phyloP scores from a whole-genome alignment of 64 coral and sea anemone genomes.

The Stichodactyla helianthus region DNA sequence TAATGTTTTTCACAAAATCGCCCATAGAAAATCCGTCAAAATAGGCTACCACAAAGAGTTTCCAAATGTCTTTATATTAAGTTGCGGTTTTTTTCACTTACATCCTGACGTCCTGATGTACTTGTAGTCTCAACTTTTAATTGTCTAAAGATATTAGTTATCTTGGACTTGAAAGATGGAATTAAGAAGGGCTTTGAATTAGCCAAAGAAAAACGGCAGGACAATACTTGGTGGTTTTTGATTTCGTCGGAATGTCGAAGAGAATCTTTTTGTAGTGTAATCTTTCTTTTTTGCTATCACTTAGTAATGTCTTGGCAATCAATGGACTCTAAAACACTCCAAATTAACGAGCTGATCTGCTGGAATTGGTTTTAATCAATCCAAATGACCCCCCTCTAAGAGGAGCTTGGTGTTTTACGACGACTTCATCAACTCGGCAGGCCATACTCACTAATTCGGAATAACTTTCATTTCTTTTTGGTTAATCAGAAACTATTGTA shows the following conservation, averaged over 20 bases:
- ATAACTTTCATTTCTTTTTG: background rate
- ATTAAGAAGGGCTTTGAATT: background rate
- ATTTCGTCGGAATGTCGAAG: background rate
- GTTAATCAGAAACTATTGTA: background rate
- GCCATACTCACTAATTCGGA: background rate
- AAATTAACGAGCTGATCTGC: constrained; percentile 4
- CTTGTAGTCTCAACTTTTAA: background rate
- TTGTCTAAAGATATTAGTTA: background rate
- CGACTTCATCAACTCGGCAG: background rate
- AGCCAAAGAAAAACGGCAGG: background rate
- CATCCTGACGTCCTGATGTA: background rate
- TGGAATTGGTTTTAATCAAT: constrained; percentile 13
- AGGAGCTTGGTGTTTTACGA: background rate
- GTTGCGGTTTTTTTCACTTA: constrained; percentile 1
- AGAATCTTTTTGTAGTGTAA: background rate
- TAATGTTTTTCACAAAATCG: background rate
- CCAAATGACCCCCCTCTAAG: constrained; percentile 22
- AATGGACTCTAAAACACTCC: constrained; percentile 3
- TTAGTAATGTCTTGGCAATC: background rate
- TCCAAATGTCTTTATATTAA: background rate
- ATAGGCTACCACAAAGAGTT: background rate
- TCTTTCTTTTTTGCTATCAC: constrained; percentile 10
- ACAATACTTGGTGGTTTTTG: background rate
- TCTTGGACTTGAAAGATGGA: background rate
- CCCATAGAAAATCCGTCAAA: background rate